A percentile compares a stretch with the other conserved stretches of the same genome.
Conservation (phyloP, 1,140 invertebrate genomes). For the Drosophila sp. region DNA sequence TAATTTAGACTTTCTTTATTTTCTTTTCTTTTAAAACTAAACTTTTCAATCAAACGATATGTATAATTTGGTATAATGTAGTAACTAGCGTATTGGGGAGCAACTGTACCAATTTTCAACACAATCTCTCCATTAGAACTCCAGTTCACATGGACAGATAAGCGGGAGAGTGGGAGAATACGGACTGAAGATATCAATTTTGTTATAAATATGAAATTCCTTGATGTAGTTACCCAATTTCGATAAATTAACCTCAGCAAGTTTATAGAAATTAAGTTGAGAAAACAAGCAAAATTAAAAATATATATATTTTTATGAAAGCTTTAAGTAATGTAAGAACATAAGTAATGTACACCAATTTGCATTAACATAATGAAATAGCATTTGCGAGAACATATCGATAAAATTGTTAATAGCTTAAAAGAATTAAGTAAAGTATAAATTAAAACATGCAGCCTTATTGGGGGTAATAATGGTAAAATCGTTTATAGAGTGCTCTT, state of each 20-base stretch:
- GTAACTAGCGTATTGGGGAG: no score
- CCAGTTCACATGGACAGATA: neutral
- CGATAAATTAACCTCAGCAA: neutral
- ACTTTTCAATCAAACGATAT: no score
- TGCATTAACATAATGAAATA: slow-evolving; percentile 21
- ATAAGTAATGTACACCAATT: slow-evolving; percentile 20
- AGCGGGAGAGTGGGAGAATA: neutral
- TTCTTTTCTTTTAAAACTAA: no score
- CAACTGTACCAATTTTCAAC: neutral
- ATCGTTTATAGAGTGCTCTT: slow-evolving; percentile 3
- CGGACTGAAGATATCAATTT: no score
- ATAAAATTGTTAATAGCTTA: slow-evolving; percentile 12
- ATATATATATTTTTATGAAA: neutral
- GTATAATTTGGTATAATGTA: no score
- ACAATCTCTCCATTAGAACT: neutral
- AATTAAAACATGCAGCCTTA: slow-evolving; percentile 65
- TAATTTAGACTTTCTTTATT: no score
- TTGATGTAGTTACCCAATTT: no score
- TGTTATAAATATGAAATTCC: neutral
- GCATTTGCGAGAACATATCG: slow-evolving; percentile 31
- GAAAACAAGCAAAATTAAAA: slow-evolving; percentile 19
- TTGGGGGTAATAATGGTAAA: slow-evolving; percentile 7
- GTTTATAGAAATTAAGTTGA: slow-evolving; percentile 1
- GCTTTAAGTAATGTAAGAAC: neutral
- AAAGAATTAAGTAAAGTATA: slow-evolving; percentile 4